Evolutionary conservation across 1,140 invertebrate species (phyloP), one percentile per base, ranked within the genome.

Genomic region (Meteorus sp.): DNA sequence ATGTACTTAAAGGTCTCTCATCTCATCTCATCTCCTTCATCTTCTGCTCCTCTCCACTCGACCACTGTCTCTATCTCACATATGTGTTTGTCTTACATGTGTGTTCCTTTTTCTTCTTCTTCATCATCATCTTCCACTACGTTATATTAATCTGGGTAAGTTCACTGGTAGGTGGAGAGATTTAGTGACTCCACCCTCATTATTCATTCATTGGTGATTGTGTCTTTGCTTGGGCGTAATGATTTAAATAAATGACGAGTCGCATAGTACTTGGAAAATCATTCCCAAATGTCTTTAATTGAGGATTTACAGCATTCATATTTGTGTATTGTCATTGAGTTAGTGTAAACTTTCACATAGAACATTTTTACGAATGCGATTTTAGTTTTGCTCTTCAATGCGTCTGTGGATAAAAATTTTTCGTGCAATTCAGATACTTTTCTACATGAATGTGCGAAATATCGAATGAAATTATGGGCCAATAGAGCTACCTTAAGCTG

Each of bases 101-200:
- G n/a, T n/a, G n/a, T 23, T 31, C 22, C 54, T 44, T 52, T 54
- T 43, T 62, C 63, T 68, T 60, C 48, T 50, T 37, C 55, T 20
- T 50, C 13, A 23, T 54, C 48, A 51, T 55, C 39, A 22, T 56
- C 27, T 29, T 41, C 27, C 17, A 57, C 60, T 23, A 20, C 15
- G 7, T 20, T 23, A 19, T 44, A 7, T 44, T 19, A 5, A 17
- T 44, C n/a, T 37, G 8, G 5, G 5, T 22, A 17, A 50, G 17
- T 60, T 56, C 35, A 29, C 33, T 47, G 27, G 78, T 79, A 75
- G 78, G 76, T 78, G 78, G 78, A 78, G n/a, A n/a, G 77, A 77
- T 78, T 74, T 75, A 62, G 60, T 59, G 23, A 73, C 77, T 76
- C 77, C 77, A 79, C 77, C 76, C 69, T 76, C 71, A 71, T 78